Base-by-base conservation (phyloP, 2,888 invertebrate genomes). In the Seira musarum region DNA sequence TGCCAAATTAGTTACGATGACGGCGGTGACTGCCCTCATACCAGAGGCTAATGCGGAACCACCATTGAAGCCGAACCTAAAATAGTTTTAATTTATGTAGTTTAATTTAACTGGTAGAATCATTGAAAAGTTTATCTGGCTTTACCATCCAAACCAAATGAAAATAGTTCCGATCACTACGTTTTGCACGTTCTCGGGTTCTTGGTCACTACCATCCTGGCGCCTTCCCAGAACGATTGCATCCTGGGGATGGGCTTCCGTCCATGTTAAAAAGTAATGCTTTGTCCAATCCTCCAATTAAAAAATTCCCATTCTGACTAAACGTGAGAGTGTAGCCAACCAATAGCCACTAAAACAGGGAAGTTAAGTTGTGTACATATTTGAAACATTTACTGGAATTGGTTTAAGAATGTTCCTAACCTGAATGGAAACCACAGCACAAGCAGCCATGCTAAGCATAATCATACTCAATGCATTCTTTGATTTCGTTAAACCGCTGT, bases 21-120 rank as follows among this genome's bases (percentile, higher is more conserved):
- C 19, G 17, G 84, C 84, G 68, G 83, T 74, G 0, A 82, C 65
- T 0, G 84, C 80, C 74, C 83, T 70, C 61, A 71, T 63, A 6
- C 66, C 75, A 6, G 75, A 70, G 0, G 75, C 53, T 17, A 75
- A 25, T 0, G 80, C 75, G 2, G 80, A 80, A 17, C 84, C 84
- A 1, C 82, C 84, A 40, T 84, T 84, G 53, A 83, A 83, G 0
- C 83, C 83, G 67, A 83, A 83, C 85, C 85, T 83, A 24, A 24
- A 30, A 30, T 5, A 8, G 8, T 57, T 57, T 57, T 57, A 21
- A 57, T 19, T 19, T 6, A n/a, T n/a, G n/a, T n/a, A n/a, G n/a
- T n/a, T n/a, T n/a, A n/a, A n/a, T n/a, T n/a, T n/a, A n/a, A n/a
- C n/a, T n/a, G n/a, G n/a, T n/a, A n/a, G n/a, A n/a, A n/a, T n/a